A percentile compares a stretch with the other conserved stretches of the same genome.
Evolutionary conservation across 2,797 vertebrate species (phyloP).

Genomic region (Ara ararauna): DNA sequence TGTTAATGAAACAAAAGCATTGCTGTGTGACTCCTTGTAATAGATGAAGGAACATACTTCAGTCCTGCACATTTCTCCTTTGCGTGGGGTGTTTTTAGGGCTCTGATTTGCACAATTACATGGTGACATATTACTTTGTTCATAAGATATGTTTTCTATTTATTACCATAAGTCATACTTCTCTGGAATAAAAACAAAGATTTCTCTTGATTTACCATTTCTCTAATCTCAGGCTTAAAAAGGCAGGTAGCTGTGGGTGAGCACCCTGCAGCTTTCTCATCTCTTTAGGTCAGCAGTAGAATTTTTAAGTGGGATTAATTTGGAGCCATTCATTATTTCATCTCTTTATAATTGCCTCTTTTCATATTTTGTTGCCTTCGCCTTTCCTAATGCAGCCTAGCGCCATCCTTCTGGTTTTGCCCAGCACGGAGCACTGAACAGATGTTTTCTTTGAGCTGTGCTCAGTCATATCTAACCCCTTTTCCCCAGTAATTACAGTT

Average conservation of each 20-base stretch:
- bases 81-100: background rate
- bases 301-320: conserved; percentile 1
- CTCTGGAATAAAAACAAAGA: background rate
- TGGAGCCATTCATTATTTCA: conserved; percentile 15
- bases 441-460: conserved; percentile 58
- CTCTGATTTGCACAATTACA: background rate
- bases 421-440: conserved; percentile 14
- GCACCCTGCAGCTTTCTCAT: background rate
- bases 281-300: background rate
- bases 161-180: background rate
- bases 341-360: background rate
- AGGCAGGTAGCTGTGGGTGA: background rate
- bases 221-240: background rate
- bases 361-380: conserved; percentile 19
- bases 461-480: conserved; percentile 22
- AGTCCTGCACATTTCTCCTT: background rate
- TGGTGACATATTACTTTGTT: background rate
- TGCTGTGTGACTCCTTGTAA: background rate
- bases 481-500: conserved; percentile 56
- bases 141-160: background rate
- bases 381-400: background rate
- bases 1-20: background rate
- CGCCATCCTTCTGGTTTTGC: background rate
- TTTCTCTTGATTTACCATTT: background rate
- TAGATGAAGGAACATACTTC: background rate